phyloP scores from a whole-genome alignment of 2,113 vertebrate species.

The Protobothrops flavoviridis region DNA sequence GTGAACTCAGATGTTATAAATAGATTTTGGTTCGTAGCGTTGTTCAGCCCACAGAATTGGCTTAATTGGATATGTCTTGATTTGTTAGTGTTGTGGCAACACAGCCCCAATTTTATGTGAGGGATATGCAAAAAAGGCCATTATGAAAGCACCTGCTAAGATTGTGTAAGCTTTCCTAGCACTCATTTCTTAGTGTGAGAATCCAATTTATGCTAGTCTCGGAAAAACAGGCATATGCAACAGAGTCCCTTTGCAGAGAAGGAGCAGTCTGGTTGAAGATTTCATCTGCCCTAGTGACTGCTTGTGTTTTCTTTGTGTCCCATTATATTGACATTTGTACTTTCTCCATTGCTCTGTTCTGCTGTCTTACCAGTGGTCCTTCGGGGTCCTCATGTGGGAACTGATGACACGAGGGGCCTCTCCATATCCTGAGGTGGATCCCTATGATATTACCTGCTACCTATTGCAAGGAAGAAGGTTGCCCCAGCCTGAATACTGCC shows the following conservation, averaged over 20 bases:
- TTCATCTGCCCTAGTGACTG: no score
- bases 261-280: not conserved
- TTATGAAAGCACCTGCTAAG: not conserved
- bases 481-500: constrained; percentile 90
- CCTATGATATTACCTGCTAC: constrained; percentile 88
- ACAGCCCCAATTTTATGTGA: not conserved
- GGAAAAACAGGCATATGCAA: not conserved
- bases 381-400: constrained; percentile 95
- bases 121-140: not conserved
- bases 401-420: constrained; percentile 92
- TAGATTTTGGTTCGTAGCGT: not conserved
- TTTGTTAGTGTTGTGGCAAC: not conserved
- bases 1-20: not conserved
- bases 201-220: not conserved
- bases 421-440: constrained; percentile 88
- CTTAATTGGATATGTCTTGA: not conserved
- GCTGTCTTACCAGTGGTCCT: constrained; percentile 85
- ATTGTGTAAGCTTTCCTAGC: not conserved
- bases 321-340: not conserved
- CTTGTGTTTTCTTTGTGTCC: not conserved
- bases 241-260: not conserved
- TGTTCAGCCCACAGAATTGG: not conserved
- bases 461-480: constrained; percentile 86
- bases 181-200: not conserved
- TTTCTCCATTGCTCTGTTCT: not conserved